These are phyloP conservation scores for Parnassius mnemosyne DNA, from an alignment of 2,888 invertebrate genomes.

Conservation along the genomic window DNA sequence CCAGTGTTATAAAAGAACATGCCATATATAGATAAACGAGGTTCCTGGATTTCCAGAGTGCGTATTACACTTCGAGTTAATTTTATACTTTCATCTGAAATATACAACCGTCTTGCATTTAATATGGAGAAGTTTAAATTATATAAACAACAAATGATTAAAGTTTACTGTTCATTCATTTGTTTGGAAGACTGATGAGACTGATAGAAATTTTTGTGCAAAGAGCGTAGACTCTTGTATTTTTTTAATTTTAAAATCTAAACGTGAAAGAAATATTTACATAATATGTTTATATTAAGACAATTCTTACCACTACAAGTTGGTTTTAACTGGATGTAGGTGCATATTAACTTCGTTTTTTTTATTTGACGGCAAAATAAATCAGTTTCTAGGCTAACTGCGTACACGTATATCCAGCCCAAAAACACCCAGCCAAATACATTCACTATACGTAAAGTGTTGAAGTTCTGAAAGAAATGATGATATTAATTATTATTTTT, in stretches of 20 bases:
- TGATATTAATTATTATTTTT: not conserved
- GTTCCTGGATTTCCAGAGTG: conserved; percentile 41
- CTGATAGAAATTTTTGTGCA: no score
- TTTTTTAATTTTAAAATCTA: no score
- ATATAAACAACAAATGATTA: no score
- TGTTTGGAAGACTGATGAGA: no score
- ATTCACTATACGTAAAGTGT: conserved; percentile 39
- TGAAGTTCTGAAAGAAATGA: conserved; percentile 36
- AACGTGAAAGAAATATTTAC: no score
- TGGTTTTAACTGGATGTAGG: conserved; percentile 53
- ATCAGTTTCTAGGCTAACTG: conserved; percentile 39
- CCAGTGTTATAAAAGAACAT: conserved; percentile 45
- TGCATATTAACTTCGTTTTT: conserved; percentile 56
- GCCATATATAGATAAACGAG: conserved; percentile 42
- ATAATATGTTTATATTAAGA: no score
- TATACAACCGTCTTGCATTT: no score
- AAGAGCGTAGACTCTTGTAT: no score
- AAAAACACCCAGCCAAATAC: conserved; percentile 45
- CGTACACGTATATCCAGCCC: conserved; percentile 43
- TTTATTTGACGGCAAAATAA: conserved; percentile 51
- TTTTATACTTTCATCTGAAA: conserved; percentile 48
- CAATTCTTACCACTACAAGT: conserved; percentile 40
- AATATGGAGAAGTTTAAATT: no score
- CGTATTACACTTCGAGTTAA: conserved; percentile 45
- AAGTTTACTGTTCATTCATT: no score